Base-by-base conservation (phyloP, 2,113 vertebrate species). In the Myodes glareolus region DNA sequence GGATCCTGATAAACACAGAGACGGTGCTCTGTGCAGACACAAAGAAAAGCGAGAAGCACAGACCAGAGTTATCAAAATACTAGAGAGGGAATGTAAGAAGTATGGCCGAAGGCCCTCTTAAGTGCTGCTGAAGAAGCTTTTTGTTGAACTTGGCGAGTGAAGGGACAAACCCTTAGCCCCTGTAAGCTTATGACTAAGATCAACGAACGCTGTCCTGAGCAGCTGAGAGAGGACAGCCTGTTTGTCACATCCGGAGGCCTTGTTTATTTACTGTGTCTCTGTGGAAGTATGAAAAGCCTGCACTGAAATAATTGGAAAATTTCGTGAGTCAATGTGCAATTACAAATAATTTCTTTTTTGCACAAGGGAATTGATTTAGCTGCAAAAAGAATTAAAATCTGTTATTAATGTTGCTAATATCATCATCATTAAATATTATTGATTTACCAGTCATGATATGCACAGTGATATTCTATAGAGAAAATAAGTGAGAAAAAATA, bases 341-440 rank as follows among this genome's bases (percentile, higher is more conserved):
- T 95, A 78, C 80, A 95, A 97, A 97, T 96, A 82, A 96, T 96
- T 96, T 97, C 61, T 87, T 97, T 96, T 81, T 92, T 89, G 39
- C 93, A 80, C 91, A 67, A 89, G 92, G 92, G 97, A 97, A 97
- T 97, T 87, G 91, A 96, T 91, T 93, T 96, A 96, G 94, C 95
- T 96, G 73, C 88, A 93, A 96, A 96, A 82, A 92, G 81, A 95
- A 97, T 96, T 96, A 95, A 97, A 96, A 95, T 93, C 75, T 42
- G 90, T 96, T 96, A 96, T 95, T 97, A 96, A 95, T 94, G 77
- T 91, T 94, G 88, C 67, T 96, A 96, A 95, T 67, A 50, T 91
- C 95, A 96, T 92, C 92, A 96, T 96, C 95, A 96, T 97, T 88
- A 97, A 96, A 94, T 97, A 89, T 91, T 97, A 92, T 96, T 88